These are phyloP conservation scores for Odontesthes bonariensis DNA, from an alignment of 2,113 vertebrate genomes.

Conservation along the genomic window DNA sequence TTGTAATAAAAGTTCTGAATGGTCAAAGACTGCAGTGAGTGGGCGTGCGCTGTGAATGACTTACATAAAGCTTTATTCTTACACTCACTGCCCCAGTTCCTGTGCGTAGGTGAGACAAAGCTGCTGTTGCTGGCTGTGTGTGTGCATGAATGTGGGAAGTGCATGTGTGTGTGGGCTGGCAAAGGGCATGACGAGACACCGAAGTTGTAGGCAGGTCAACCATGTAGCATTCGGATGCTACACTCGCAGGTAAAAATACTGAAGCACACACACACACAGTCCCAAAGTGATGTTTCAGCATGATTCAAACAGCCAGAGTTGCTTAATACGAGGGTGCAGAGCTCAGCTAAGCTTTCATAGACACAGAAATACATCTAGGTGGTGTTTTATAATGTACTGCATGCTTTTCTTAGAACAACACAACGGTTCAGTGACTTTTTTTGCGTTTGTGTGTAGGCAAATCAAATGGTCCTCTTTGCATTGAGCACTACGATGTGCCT, in stretches of 20 bases:
- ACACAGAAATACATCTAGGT: conserved; percentile 36
- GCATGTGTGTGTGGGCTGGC: conserved; percentile 32
- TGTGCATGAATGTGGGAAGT: conserved; percentile 37
- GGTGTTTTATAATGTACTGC: conserved; percentile 7
- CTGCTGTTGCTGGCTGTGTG: conserved; percentile 37
- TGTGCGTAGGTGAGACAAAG: conserved; percentile 71
- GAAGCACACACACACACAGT: neutral
- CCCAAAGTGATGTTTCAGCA: conserved; percentile 30
- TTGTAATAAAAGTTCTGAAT: conserved; percentile 54
- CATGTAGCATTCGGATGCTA: conserved; percentile 15
- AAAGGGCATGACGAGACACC: conserved; percentile 62
- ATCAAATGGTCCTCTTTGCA: too few relatives aligned
- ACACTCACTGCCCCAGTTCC: conserved; percentile 60
- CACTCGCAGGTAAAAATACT: conserved; percentile 52
- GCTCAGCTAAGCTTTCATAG: conserved; percentile 23
- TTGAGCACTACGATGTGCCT: too few relatives aligned
- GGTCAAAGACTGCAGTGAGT: conserved; percentile 47
- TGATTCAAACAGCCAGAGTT: conserved; percentile 54
- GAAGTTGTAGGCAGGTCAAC: conserved; percentile 49
- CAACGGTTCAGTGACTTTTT: too few relatives aligned
- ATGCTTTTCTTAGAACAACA: neutral
- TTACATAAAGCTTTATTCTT: conserved; percentile 75
- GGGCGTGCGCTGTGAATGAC: conserved; percentile 60
- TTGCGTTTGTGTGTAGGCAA: too few relatives aligned
- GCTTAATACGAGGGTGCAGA: conserved; percentile 17